Percentiles rank a stretch among this genome's conserved stretches.
phyloP scores from a whole-genome alignment of 30 jellyfish, hydroid and myxozoan genomes.

The Mastigias papua region DNA sequence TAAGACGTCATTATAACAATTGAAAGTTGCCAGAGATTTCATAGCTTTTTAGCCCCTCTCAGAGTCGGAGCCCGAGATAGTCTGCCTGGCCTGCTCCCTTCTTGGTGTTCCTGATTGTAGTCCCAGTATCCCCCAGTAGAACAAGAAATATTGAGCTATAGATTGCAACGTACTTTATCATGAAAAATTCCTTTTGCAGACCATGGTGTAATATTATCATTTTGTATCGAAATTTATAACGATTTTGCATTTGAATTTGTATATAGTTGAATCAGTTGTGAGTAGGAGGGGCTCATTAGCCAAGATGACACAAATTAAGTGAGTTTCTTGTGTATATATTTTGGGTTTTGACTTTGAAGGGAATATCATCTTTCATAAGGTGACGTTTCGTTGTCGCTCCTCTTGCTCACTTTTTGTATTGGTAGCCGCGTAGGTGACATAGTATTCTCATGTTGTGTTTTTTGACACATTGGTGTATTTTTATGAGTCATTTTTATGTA shows the following conservation, averaged over 20 bases:
- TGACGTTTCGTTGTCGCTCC: not conserved
- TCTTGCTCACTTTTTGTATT: not conserved
- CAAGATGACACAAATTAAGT: not conserved
- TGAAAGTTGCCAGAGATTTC: no score
- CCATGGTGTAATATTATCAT: not conserved
- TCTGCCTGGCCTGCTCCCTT: no score
- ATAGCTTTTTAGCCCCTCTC: no score
- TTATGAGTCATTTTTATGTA: not conserved
- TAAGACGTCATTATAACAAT: no score
- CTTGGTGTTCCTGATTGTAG: no score
- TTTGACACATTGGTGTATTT: not conserved
- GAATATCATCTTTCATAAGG: not conserved
- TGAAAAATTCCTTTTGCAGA: not conserved
- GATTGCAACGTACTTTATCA: not conserved
- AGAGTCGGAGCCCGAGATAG: no score
- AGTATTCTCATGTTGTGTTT: not conserved
- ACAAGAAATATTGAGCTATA: not conserved
- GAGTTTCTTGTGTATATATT: not conserved
- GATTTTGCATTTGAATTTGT: conserved; percentile 8
- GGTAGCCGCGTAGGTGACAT: not conserved
- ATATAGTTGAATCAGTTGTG: not conserved
- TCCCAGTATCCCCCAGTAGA: not conserved
- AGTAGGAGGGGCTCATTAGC: not conserved
- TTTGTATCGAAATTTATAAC: not conserved
- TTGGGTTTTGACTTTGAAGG: no score